phyloP scores from a whole-genome alignment of 2,113 vertebrate species.

The Tragelaphus buxtoni region DNA sequence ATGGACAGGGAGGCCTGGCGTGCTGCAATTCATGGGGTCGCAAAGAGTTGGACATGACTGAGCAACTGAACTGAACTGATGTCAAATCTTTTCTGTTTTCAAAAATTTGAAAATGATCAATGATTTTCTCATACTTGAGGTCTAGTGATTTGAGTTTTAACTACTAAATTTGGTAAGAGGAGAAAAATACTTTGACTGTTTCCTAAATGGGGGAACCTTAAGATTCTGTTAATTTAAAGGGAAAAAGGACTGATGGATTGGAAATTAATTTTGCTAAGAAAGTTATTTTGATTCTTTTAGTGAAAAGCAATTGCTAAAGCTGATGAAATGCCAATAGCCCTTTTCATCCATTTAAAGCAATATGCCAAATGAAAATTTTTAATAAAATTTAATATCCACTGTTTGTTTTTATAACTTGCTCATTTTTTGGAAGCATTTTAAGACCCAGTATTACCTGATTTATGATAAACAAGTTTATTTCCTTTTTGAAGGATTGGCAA shows the following conservation, averaged over 20 bases:
- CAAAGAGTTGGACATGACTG: no score
- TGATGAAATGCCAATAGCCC: not conserved
- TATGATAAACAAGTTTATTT: conserved; percentile 5
- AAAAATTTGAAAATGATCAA: not conserved
- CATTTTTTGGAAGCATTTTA: not conserved
- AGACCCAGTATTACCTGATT: not conserved
- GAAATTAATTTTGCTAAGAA: not conserved
- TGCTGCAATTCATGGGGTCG: no score
- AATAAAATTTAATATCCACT: not conserved
- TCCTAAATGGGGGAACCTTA: not conserved
- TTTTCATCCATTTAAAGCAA: not conserved
- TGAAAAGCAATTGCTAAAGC: not conserved
- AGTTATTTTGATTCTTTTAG: conserved; percentile 2
- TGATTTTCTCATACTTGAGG: conserved; percentile 10
- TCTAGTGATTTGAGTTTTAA: not conserved
- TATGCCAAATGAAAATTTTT: not conserved
- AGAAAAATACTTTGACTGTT: not conserved
- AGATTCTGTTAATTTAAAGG: not conserved
- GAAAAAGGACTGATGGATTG: not conserved
- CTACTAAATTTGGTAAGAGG: not conserved
- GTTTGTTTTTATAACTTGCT: not conserved
- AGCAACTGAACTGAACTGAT: no score
- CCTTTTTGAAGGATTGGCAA: not conserved
- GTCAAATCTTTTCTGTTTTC: not conserved
- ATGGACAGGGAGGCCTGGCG: no score